Percentiles rank a stretch among this genome's conserved stretches.
phyloP scores from a whole-genome alignment of 2,797 vertebrate species.

The Acestrorhynchus altus region DNA sequence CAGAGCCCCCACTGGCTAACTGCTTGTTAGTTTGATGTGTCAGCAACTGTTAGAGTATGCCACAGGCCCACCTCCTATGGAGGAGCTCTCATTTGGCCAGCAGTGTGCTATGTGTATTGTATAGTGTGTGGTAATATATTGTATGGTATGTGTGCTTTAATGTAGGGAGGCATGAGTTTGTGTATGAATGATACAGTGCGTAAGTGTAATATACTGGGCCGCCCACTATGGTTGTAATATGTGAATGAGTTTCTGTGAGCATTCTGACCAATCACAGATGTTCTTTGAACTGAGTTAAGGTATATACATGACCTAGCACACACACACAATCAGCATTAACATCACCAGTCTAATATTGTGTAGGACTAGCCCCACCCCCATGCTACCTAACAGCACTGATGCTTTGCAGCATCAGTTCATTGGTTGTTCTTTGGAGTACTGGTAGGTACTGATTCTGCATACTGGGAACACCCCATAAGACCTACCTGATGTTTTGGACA shows the following conservation, averaged over 20 bases:
- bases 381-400: no score
- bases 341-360: no score
- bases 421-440: no score
- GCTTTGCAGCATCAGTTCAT: no score
- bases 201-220: no score
- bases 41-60: constrained; percentile 20
- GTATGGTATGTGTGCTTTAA: not conserved
- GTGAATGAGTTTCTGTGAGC: not conserved
- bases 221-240: not conserved
- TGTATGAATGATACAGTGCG: not conserved
- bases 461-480: no score
- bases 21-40: constrained; percentile 7
- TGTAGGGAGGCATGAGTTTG: not conserved
- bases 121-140: not conserved
- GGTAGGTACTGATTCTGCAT: no score
- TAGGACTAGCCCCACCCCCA: no score
- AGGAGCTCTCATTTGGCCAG: constrained; percentile 3
- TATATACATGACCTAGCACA: no score
- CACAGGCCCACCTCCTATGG: constrained; percentile 64
- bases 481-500: no score
- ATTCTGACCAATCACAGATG: not conserved
- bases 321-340: no score
- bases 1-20: not conserved
- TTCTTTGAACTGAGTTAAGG: not conserved
- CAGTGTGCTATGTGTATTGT: not conserved